These are phyloP conservation scores for Lucinisca nassula DNA, from an alignment of 2,888 invertebrate species.

Conservation along the genomic window DNA sequence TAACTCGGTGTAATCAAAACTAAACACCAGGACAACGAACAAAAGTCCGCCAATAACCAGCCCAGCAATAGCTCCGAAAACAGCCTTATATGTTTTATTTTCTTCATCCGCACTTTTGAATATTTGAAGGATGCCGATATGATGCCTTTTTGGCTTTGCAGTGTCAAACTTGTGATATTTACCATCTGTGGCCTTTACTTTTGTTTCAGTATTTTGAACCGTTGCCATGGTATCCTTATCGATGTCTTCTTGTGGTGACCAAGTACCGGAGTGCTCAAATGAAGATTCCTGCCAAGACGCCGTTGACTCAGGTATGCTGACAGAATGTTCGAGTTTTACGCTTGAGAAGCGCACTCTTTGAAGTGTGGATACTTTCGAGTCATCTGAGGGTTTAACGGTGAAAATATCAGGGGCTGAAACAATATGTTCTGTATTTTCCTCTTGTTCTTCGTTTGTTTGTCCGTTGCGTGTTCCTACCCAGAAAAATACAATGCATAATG, in stretches of 20 bases:
- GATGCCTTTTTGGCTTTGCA: not conserved
- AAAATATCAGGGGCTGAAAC: not conserved
- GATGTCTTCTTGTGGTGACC: not conserved
- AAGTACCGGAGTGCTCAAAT: conserved; percentile 46
- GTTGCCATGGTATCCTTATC: not conserved
- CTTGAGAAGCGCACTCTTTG: conserved; percentile 35
- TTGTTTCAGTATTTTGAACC: not conserved
- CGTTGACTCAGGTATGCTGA: conserved; percentile 53
- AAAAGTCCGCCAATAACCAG: conserved; percentile 54
- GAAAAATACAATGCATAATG: too few relatives aligned
- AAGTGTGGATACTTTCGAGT: not conserved
- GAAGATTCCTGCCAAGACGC: conserved; percentile 56
- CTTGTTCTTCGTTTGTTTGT: too few relatives aligned
- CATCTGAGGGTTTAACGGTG: not conserved
- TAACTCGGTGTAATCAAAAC: conserved; percentile 59
- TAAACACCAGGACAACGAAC: conserved; percentile 54
- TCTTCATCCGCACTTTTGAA: conserved; percentile 40
- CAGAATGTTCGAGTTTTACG: conserved; percentile 43
- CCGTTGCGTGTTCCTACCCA: too few relatives aligned
- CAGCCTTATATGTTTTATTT: conserved; percentile 41
- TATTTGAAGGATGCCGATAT: conserved; percentile 42
- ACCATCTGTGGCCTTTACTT: conserved; percentile 6
- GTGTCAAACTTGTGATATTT: conserved; percentile 39
- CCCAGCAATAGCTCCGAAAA: conserved; percentile 59
- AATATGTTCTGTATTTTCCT: too few relatives aligned